A percentile compares a stretch with the other conserved stretches of the same genome.
Evolutionary conservation across 2,888 invertebrate genomes (phyloP).

Genomic region (Cheilosia vernalis): DNA sequence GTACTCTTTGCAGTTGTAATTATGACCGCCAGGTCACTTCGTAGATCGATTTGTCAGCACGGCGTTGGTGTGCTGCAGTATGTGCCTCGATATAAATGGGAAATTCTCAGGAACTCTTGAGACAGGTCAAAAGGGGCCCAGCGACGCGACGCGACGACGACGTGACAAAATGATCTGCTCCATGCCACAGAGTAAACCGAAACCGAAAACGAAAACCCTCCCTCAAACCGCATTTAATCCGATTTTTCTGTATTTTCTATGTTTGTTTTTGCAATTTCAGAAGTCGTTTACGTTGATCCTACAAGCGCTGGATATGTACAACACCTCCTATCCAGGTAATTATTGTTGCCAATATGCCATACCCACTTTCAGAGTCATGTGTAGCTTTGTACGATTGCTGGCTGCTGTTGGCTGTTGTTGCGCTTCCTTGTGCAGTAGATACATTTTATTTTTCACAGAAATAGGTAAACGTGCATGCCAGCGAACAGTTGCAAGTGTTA

Average conservation of each 20-base stretch:
- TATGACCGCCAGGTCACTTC: slow-evolving; percentile 52
- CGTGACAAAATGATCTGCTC: slow-evolving; percentile 74
- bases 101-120: slow-evolving; percentile 69
- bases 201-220: slow-evolving; percentile 31
- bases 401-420: slow-evolving; percentile 32
- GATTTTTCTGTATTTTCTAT: slow-evolving; percentile 57
- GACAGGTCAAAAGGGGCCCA: slow-evolving; percentile 68
- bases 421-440: slow-evolving; percentile 69
- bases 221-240: slow-evolving; percentile 60
- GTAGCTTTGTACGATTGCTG: slow-evolving; percentile 52
- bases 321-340: slow-evolving; percentile 89
- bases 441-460: slow-evolving; percentile 79
- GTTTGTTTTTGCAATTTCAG: slow-evolving; percentile 85
- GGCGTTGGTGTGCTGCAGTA: background rate
- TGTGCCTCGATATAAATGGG: slow-evolving; percentile 23
- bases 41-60: slow-evolving; percentile 37
- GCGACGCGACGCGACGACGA: slow-evolving; percentile 73
- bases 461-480: slow-evolving; percentile 73
- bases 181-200: slow-evolving; percentile 57
- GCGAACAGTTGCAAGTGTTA: slow-evolving; percentile 72
- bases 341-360: slow-evolving; percentile 77
- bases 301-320: slow-evolving; percentile 94
- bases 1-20: slow-evolving; percentile 33
- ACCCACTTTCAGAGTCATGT: slow-evolving; percentile 71
- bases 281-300: slow-evolving; percentile 96